Percentiles rank a stretch among this genome's conserved stretches.
These are phyloP conservation scores for Gasteruption jaculator DNA, from an alignment of 2,888 invertebrate genomes.

Conservation along the genomic window DNA sequence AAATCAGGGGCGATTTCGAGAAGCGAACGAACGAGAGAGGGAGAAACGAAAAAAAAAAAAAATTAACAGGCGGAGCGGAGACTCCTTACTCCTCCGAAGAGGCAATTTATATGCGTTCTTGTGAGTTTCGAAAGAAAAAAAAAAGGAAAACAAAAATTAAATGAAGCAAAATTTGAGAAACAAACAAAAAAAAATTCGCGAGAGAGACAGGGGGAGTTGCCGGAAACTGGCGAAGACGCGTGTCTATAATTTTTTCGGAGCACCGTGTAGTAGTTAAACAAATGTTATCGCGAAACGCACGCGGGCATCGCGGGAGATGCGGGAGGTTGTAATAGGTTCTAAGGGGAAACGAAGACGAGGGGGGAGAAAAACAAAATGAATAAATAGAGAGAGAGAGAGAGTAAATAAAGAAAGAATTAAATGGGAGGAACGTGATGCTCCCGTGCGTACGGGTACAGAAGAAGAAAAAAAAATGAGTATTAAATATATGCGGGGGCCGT, in stretches of 20 bases:
- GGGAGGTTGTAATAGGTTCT: neutral
- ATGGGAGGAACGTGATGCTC: constrained; percentile 27
- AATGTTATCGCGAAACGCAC: constrained; percentile 25
- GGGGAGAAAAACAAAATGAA: too few relatives aligned
- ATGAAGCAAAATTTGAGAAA: constrained; percentile 20
- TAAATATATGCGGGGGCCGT: constrained; percentile 50
- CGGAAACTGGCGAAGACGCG: constrained; percentile 19
- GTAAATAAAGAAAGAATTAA: constrained; percentile 13
- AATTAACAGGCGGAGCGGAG: too few relatives aligned
- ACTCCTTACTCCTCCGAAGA: too few relatives aligned
- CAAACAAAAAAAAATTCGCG: constrained; percentile 26
- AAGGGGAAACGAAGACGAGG: constrained; percentile 7
- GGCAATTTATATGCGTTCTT: too few relatives aligned
- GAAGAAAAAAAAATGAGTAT: constrained; percentile 42
- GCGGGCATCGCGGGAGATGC: constrained; percentile 24
- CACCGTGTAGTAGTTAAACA: too few relatives aligned
- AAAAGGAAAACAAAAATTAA: too few relatives aligned
- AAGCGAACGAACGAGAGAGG: constrained; percentile 20
- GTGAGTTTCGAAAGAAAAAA: too few relatives aligned
- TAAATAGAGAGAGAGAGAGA: constrained; percentile 5
- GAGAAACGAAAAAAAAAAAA: too few relatives aligned
- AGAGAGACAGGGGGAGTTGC: constrained; percentile 19
- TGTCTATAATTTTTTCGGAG: too few relatives aligned
- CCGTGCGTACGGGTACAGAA: constrained; percentile 32
- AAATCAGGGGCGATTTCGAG: too few relatives aligned